phyloP scores from a whole-genome alignment of 1,140 invertebrate genomes.

The Bombus cullumanus region DNA sequence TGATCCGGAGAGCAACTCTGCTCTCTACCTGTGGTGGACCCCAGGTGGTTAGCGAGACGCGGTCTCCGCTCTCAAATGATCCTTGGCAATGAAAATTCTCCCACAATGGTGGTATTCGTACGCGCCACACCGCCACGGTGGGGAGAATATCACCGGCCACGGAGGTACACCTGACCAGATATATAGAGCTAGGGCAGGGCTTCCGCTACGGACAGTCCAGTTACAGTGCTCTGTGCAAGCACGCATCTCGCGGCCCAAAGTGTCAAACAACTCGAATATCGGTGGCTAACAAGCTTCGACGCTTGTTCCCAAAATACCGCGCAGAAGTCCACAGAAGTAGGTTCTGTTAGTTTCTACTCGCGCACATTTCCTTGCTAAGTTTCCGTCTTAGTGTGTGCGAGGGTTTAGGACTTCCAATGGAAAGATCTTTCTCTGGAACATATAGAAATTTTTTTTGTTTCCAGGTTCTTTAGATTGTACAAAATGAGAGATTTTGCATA shows the following conservation, averaged over 20 bases:
- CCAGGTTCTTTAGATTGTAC: conserved; percentile 55
- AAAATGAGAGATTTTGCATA: conserved; percentile 72
- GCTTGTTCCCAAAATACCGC: background rate
- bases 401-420: background rate
- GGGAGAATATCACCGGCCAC: conserved; percentile 80
- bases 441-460: background rate
- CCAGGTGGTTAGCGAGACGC: conserved; percentile 73
- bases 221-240: conserved; percentile 80
- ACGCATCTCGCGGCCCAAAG: conserved; percentile 73
- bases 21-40: conserved; percentile 69
- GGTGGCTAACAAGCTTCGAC: background rate
- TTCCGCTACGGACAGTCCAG: conserved; percentile 83
- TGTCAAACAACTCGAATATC: background rate
- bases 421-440: background rate
- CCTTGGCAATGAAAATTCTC: conserved; percentile 78
- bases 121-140: conserved; percentile 52
- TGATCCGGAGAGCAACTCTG: conserved; percentile 60
- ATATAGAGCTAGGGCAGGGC: conserved; percentile 84
- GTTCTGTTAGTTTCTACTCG: conserved; percentile 54
- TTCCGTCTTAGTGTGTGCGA: background rate
- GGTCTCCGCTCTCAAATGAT: conserved; percentile 74
- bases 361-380: conserved; percentile 1
- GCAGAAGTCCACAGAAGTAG: background rate
- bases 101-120: conserved; percentile 64
- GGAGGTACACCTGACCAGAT: conserved; percentile 82